Percentiles rank a stretch among this genome's conserved stretches.
phyloP scores from a whole-genome alignment of 1,140 invertebrate species.

The Drosophila burlai region DNA sequence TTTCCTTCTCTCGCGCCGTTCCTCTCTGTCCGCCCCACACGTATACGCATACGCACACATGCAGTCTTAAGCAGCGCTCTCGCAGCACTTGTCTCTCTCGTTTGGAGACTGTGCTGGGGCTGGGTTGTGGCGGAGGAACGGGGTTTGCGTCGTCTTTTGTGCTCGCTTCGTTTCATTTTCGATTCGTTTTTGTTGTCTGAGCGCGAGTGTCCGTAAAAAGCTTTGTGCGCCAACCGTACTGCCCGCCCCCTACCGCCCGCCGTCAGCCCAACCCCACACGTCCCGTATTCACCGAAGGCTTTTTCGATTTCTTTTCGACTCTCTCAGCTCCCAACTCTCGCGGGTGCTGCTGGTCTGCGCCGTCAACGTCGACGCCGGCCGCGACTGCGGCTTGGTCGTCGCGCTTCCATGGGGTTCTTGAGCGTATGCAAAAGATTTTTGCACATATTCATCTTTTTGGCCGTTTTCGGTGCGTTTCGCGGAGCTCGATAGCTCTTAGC shows the following conservation, averaged over 20 bases:
- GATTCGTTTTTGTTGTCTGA: constrained; percentile 68
- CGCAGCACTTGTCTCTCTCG: constrained; percentile 45
- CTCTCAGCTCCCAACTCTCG: constrained; percentile 41
- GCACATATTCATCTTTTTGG: constrained; percentile 85
- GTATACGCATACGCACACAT: constrained; percentile 28
- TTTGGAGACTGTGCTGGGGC: constrained; percentile 6
- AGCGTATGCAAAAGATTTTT: constrained; percentile 85
- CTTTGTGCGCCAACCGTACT: constrained; percentile 54
- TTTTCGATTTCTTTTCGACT: constrained; percentile 51
- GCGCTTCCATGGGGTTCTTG: constrained; percentile 82
- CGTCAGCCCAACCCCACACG: not conserved
- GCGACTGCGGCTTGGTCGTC: constrained; percentile 51
- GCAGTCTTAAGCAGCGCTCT: constrained; percentile 53
- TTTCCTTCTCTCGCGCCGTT: not conserved
- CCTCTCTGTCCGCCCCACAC: constrained; percentile 31
- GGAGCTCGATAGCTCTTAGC: constrained; percentile 59
- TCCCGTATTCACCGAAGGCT: constrained; percentile 6
- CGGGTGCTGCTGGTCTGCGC: constrained; percentile 33
- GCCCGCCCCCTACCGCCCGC: constrained; percentile 40
- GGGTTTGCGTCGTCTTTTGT: constrained; percentile 61
- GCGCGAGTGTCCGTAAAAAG: constrained; percentile 73
- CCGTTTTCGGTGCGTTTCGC: constrained; percentile 85
- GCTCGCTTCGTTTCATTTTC: constrained; percentile 68
- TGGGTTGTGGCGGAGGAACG: constrained; percentile 18
- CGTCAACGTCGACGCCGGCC: constrained; percentile 36